phyloP scores from a whole-genome alignment of 2,113 vertebrate species.

The Rafetus swinhoei region DNA sequence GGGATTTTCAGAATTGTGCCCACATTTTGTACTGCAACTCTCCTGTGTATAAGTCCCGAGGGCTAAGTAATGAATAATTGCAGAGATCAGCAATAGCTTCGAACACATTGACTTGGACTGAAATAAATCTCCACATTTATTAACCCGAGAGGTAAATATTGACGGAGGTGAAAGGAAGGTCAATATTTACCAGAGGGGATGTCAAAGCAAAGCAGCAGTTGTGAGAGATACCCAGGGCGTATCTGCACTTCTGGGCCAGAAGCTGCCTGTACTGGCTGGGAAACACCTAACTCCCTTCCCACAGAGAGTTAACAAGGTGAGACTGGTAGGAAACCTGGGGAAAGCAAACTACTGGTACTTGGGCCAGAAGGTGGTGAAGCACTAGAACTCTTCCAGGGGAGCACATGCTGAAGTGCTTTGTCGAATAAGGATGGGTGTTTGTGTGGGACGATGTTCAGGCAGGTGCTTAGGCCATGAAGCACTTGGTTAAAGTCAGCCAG shows the following conservation, averaged over 20 bases:
- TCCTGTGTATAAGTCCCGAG: neutral
- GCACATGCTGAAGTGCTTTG: no score
- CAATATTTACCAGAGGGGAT: neutral
- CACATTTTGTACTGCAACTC: neutral
- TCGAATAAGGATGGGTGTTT: no score
- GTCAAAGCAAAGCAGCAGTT: neutral
- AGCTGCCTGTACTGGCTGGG: neutral
- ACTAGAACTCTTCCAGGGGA: neutral
- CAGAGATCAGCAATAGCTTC: neutral
- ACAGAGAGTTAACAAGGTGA: neutral
- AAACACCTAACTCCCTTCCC: neutral
- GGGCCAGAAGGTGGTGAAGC: no score
- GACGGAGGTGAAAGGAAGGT: slow-evolving; percentile 14
- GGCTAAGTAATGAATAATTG: neutral
- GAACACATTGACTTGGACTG: neutral
- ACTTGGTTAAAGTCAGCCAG: no score
- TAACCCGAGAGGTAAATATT: slow-evolving; percentile 50
- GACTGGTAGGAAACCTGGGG: neutral
- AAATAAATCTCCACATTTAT: slow-evolving; percentile 28
- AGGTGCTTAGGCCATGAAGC: no score
- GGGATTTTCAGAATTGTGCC: neutral
- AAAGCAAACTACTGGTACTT: neutral
- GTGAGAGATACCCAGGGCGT: neutral
- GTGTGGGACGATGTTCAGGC: no score
- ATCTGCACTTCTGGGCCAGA: neutral